Base-by-base conservation (phyloP, 2,113 vertebrate genomes). In the Rhinolophus sinicus region DNA sequence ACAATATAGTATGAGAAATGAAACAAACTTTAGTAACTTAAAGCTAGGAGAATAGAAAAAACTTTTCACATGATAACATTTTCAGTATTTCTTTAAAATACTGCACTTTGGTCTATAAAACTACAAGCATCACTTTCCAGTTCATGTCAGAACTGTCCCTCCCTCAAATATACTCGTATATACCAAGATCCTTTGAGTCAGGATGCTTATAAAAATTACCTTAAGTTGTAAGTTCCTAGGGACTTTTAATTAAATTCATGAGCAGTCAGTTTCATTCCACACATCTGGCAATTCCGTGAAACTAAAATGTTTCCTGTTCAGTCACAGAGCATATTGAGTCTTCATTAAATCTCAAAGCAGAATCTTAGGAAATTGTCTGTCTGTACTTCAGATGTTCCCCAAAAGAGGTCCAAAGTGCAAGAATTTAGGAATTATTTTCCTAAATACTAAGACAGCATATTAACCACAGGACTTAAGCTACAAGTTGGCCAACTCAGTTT, bases 171-270 rank as follows among this genome's bases (percentile, higher is more conserved):
- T 18, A 54, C 16, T 54, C 52, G 47, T 14, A 88, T 28, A 88
- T 15, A 90, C 40, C 47, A 76, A 86, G 52, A 94, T 62, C 54
- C 78, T 92, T 93, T 96, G 85, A 93, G 85, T 80, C 67, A 82
- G 18, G 38, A 94, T 76, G 80, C 54, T 88, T 93, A 87, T 50
- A 11, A 50, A 50, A 50, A 50, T 11, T 86, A 87, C 67, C 47
- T 72, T 69, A 77, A 50, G 35, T 70, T 90, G 54, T 90, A 96
- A 90, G 67, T 77, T 93, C 47, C 47, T 87, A 83, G 69, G 28
- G 89, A 82, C 89, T 95, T 93, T 82, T 96, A 89, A 97, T 94
- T 94, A 97, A 95, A 87, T 93, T 72, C 75, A 77, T 35, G 54
- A 95, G 87, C 33, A 81, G 50, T 19, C 18, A 93, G 60, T 52